A percentile compares a stretch with the other conserved stretches of the same genome.
phyloP scores from a whole-genome alignment of 2,888 invertebrate species.

The Tipula confusa region DNA sequence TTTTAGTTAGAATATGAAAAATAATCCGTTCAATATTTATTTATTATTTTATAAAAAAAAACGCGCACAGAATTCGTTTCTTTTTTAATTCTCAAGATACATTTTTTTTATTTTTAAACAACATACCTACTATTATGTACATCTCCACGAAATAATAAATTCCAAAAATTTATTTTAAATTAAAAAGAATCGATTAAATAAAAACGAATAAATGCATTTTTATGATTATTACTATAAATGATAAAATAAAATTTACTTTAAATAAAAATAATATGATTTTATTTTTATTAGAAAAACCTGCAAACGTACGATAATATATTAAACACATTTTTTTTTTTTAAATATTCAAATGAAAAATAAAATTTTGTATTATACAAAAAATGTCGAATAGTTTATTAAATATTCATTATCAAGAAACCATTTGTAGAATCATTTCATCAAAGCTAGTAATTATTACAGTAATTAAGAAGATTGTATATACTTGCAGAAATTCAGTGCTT shows the following conservation, averaged over 20 bases:
- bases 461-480: too few species aligned
- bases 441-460: too few species aligned
- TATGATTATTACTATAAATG: background rate
- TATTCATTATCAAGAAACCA: too few species aligned
- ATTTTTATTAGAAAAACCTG: background rate
- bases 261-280: background rate
- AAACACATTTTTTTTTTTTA: background rate
- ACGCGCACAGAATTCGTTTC: background rate
- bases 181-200: background rate
- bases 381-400: too few species aligned
- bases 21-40: conserved; percentile 20
- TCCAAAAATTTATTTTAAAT: background rate
- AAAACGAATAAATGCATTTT: background rate
- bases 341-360: background rate
- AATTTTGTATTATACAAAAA: background rate
- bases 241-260: background rate
- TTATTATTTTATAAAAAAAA: background rate
- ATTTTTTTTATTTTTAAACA: background rate
- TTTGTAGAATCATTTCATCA: too few species aligned
- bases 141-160: background rate
- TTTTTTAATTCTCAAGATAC: background rate
- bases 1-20: conserved; percentile 20
- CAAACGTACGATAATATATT: background rate
- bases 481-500: too few species aligned
- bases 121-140: background rate